Evolutionary conservation across 2,888 invertebrate genomes (phyloP), one percentile per base, ranked within the genome.

Genomic region (Phymatocera aterrima): DNA sequence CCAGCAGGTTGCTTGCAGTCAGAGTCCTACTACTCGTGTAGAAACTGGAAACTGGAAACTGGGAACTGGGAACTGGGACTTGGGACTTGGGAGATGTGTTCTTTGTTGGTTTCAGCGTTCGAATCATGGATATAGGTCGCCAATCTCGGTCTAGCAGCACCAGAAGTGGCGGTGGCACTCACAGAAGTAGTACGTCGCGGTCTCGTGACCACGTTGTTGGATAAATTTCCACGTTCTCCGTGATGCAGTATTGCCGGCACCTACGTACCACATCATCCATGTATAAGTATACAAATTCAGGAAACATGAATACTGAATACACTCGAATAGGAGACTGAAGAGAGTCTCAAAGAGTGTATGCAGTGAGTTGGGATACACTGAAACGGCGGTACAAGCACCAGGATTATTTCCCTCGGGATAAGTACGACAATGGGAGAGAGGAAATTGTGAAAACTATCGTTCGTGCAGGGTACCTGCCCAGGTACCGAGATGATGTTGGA

Each of bases 371-470:
- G 5, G 21, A 37, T 18, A 37, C 4, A 64, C 18, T 64, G 21
- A 37, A 68, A 43, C 15, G 43, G 15, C n/a, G 68, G 12, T 15
- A 68, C n/a, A 43, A 43, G 28, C 68, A 34, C 46, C 46, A n/a
- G 68, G 68, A 28, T 68, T 46, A 68, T 68, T 68, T 68, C 68
- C 68, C 68, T 68, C 68, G 46, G 68, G 68, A 68, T 68, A 46
- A 68, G 28, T 64, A 64, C 21, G 34, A 64, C 61, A 64, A 64
- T 64, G 61, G 37, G 0, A 60, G n/a, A 24, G n/a, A 31, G 37
- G 61, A 37, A 18, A n/a, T n/a, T n/a, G n/a, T n/a, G 37, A 37
- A 57, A 57, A 57, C 57, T 24, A 28, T n/a, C n/a, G n/a, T n/a
- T n/a, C n/a, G n/a, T n/a, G n/a, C n/a, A n/a, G n/a, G n/a, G n/a